Conservation (phyloP, 2,888 invertebrate species). For the Aporophyla nigra region DNA sequence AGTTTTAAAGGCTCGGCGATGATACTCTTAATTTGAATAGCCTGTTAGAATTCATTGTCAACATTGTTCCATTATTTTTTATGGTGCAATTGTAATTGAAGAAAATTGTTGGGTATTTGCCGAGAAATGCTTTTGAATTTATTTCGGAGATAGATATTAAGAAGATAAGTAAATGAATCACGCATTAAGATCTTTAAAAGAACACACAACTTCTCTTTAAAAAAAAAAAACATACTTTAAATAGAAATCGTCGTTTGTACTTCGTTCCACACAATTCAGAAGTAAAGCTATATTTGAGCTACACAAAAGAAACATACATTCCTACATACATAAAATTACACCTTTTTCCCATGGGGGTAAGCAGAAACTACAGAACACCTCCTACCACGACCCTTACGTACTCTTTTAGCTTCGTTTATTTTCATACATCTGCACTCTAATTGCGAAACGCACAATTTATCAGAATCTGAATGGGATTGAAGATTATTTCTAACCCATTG, state of each 20-base stretch:
- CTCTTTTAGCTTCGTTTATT: too few species aligned
- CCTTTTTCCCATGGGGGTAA: too few species aligned
- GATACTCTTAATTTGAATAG: constrained; percentile 62
- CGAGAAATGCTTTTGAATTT: neutral
- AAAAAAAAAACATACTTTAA: neutral
- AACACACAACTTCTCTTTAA: neutral
- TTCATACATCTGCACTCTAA: too few species aligned
- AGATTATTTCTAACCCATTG: too few species aligned
- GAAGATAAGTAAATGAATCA: neutral
- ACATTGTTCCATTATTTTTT: constrained; percentile 60
- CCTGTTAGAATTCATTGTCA: constrained; percentile 62
- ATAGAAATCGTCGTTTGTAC: neutral
- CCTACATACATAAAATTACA: too few species aligned
- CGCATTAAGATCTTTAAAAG: neutral
- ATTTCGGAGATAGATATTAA: neutral
- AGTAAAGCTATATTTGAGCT: too few species aligned
- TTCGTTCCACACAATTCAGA: too few species aligned
- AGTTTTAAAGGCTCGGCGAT: constrained; percentile 60
- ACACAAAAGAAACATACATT: too few species aligned
- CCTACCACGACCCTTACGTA: too few species aligned
- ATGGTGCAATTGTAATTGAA: constrained; percentile 38
- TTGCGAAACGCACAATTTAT: too few species aligned
- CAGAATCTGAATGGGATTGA: too few species aligned
- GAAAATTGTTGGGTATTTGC: neutral
- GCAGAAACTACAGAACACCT: too few species aligned